Evolutionary conservation across 2,888 invertebrate species (phyloP), one percentile per base, ranked within the genome.

Genomic region (Coenonympha arcania): DNA sequence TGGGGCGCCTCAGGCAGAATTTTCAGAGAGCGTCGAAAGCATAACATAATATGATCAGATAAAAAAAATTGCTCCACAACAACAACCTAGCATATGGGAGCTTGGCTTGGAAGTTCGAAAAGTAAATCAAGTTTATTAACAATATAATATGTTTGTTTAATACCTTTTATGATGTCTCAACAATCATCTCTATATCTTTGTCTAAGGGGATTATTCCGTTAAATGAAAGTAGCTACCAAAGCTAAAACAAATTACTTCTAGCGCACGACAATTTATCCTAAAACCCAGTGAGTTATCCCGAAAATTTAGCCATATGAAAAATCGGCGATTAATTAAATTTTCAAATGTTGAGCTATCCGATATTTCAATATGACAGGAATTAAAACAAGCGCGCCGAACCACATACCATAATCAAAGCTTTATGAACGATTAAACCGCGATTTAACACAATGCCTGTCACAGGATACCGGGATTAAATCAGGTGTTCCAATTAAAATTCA

Each of bases 401-500:
- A 3, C 19, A 22, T 20, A 13, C 42, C 6, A 31, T 43, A 43
- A 43, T 43, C 31, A 31, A 20, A 33, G 31, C 42, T 43, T 43
- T 43, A 43, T 31, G 20, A 44, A 24, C 33, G 44, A 44, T 34
- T 44, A 24, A 26, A 37, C 45, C 13, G 20, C 33, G 34, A 34
- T 33, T 34, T 34, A 26, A 37, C 36, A 24, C 36, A 45, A 45
- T 45, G 34, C 18, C 36, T 28, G 36, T 36, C 36, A 36, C 28
- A 40, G 44, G 26, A 43, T 37, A n/a, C 24, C 24, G 42, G 45
- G 58, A 59, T 59, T 56, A 58, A 57, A 61, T 61, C 61, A 77
- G 73, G 73, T 76, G 71, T 72, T 71, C 71, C 72, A 79, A 80
- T 82, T 81, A 79, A 79, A 80, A 76, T 76, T 76, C 77, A 70